Base-by-base conservation (phyloP, 2,113 vertebrate species). In the Chloroceryle aenea region DNA sequence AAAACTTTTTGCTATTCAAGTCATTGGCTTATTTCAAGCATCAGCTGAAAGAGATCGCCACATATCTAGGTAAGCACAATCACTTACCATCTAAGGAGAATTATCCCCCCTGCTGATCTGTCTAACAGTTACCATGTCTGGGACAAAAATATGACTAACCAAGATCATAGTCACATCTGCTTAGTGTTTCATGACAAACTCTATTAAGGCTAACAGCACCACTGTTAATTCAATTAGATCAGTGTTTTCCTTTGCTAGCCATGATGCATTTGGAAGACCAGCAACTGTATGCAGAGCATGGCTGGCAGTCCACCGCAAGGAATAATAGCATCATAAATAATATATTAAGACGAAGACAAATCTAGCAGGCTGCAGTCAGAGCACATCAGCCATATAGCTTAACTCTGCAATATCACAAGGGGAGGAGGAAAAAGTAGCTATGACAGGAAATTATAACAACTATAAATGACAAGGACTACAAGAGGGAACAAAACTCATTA, bases 301-400 rank as follows among this genome's bases (percentile, higher is more conserved):
- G 84, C 93, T 95, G 92, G 81, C 87, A 94, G 69, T 79, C 94
- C 36, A 0, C 95, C 84, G 72, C 78, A 92, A 95, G 94, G 95
- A 97, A 91, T 96, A 97, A 97, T 85, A 94, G 94, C 94, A 90
- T 95, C 94, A 92, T 96, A 96, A 97, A 96, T 95, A 96, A 96
- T 95, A 95, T 93, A 95, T 93, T 91, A 95, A 94, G 87, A 91
- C 0, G 4, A 93, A 94, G 87, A 89, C 52, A 79, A 85, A 96
- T 95, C 90, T 95, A 92, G 86, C 86, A 79, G 85, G 90, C 89
- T 82, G 83, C 86, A 94, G 95, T 95, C 87, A 96, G 89, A 94
- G 68, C 73, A 61, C 76, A 89, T 93, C 89, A 95, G 89, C 88
- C 59, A 13, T 93, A 87, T 36, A 91, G 86, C 85, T 93, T 90